Evolutionary conservation across 2,797 vertebrate genomes (phyloP), one percentile per base, ranked within the genome.

Genomic region (Ptychadena robeensis): DNA sequence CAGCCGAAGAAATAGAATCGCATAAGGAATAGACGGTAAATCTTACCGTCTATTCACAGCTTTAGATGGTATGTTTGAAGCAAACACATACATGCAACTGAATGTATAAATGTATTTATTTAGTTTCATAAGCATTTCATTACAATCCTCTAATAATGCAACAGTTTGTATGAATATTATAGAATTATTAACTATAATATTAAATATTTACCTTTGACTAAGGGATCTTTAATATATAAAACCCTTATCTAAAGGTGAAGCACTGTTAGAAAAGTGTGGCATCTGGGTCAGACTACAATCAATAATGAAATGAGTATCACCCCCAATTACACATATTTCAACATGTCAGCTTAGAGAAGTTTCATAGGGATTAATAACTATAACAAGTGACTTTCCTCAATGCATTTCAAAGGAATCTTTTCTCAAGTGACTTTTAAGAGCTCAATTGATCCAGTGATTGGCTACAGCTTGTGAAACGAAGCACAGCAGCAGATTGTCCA

Each of bases 231-330:
- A 5, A 44, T 15, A 82, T 82, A 89, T 68, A 5, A 40, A 76
- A 9, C 14, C 22, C 3, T 22, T 40, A 44, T 65, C 9, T 76
- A 30, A 61, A 61, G 38, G 61, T 85, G 88, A 92, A 93, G 91
- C 87, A 90, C 87, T 87, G 91, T 90, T 91, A 89, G 87, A 87
- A n/a, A 89, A 89, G 86, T 85, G 87, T 90, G 88, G 89, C 90
- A 94, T 93, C 89, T 92, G 87, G 87, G 86, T 91, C 90, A 87
- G 89, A 89, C 88, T 87, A 86, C 85, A 89, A 94, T 95, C 94
- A 93, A 94, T 95, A 94, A 92, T 90, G 87, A 90, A 93, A 91
- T 83, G 86, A 88, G 87, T 77, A 85, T 87, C 65, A 27, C 72
- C 35, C 37, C 87, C 85, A 85, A 85, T 83, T 73, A 81, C 81